A percentile compares a stretch with the other conserved stretches of the same genome.
These are phyloP conservation scores for Amblyteles armatorius DNA, from an alignment of 2,888 invertebrate genomes.

Conservation along the genomic window DNA sequence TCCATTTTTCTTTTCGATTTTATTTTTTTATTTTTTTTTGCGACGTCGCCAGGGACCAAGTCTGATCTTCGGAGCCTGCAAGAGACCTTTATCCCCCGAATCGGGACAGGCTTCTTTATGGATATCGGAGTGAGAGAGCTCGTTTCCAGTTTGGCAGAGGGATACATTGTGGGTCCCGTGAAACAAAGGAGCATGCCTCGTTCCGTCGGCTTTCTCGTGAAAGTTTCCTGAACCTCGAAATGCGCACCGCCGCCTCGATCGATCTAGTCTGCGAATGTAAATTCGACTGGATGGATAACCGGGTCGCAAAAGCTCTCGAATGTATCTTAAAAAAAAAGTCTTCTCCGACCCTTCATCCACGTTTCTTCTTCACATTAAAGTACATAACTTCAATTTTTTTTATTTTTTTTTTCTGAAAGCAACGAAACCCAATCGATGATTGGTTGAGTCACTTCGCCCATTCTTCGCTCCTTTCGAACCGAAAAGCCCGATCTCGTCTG, in stretches of 20 bases:
- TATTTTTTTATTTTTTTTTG: slow-evolving; percentile 30
- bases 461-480: neutral
- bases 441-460: slow-evolving; percentile 11
- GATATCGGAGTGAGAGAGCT: slow-evolving; percentile 43
- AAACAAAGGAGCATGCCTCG: slow-evolving; percentile 70
- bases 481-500: slow-evolving; percentile 10
- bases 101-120: slow-evolving; percentile 61
- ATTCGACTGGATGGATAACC: neutral
- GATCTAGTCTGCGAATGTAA: neutral
- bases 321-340: neutral
- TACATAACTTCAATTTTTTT: neutral
- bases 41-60: slow-evolving; percentile 19
- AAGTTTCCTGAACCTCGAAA: slow-evolving; percentile 7
- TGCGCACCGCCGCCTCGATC: neutral
- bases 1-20: neutral
- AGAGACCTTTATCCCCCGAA: slow-evolving; percentile 66
- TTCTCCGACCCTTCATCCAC: neutral
- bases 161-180: slow-evolving; percentile 60
- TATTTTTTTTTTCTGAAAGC: neutral
- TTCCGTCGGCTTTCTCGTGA: slow-evolving; percentile 18
- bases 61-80: slow-evolving; percentile 41
- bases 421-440: neutral
- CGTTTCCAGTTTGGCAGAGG: slow-evolving; percentile 66
- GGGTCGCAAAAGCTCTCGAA: neutral
- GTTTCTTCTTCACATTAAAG: neutral